Evolutionary conservation across 2,113 vertebrate species (phyloP), one percentile per base, ranked within the genome.

Genomic region (Brienomyrus longianalis): DNA sequence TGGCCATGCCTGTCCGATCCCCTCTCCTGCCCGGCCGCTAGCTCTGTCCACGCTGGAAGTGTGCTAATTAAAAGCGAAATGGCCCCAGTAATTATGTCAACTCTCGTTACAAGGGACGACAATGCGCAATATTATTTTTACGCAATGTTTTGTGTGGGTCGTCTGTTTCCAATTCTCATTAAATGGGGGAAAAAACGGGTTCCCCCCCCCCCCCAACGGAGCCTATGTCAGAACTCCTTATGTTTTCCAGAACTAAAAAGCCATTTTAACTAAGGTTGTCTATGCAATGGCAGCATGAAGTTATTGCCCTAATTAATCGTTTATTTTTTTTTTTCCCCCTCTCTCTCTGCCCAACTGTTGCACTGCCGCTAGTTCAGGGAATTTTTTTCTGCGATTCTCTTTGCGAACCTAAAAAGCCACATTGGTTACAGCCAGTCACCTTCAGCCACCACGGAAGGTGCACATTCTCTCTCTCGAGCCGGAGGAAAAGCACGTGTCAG

Each of bases 11-110:
- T 99, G 98, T 98, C 98, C 94, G 97, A 97, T 98, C 96, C 95
- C 93, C 96, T 97, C 97, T 97, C 39, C 96, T 95, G 95, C 96
- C 95, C 48, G 94, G 94, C 96, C 95, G 94, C 96, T 96, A 92
- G 96, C 96, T 96, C 96, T 95, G 94, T 95, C 96, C 94, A 94
- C 91, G 93, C 95, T 96, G 96, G 96, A 98, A 98, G 97, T 97
- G 97, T 99, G 98, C 98, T 99, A 99, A 98, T 99, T 98, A 98
- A 96, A 97, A 97, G 96, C 97, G 96, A 99, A 98, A 97, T 96
- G 97, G 97, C 96, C 97, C 96, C 96, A 97, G 97, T 97, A 97
- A 98, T 98, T 97, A 97, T 97, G 98, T 99, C 98, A 97, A 95
- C 96, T 96, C 96, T 96, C 19, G 96, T 99, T 98, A 99, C 96